These are phyloP conservation scores for Poicephalus meyeri DNA, from an alignment of 2,113 vertebrate genomes.

Conservation along the genomic window DNA sequence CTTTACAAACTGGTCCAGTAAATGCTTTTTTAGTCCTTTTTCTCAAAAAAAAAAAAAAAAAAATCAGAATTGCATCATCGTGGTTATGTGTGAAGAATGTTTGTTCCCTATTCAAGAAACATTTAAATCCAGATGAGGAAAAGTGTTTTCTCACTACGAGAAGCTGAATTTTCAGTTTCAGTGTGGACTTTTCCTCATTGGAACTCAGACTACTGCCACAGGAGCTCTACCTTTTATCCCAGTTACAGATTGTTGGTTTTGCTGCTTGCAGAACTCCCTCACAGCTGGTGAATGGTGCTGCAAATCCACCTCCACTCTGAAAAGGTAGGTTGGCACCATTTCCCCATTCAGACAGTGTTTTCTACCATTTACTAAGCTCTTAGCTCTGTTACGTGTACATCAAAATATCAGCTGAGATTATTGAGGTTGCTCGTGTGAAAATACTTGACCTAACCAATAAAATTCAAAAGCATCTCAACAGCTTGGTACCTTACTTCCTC, in stretches of 20 bases:
- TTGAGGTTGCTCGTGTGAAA: not conserved
- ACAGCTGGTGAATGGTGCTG: not conserved
- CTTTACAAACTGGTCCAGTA: not conserved
- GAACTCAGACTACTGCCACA: not conserved
- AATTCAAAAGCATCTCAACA: not conserved
- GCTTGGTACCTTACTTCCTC: not conserved
- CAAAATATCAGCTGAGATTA: not conserved
- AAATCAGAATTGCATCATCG: not conserved
- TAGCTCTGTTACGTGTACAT: not conserved
- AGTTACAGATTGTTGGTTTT: not conserved
- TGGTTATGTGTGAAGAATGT: not conserved
- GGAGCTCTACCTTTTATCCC: not conserved
- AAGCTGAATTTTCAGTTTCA: not conserved
- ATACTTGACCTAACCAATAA: not conserved
- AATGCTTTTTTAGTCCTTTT: not conserved
- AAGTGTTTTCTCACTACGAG: not conserved
- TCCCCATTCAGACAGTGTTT: not conserved
- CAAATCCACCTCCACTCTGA: not conserved
- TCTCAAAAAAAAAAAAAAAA: not conserved
- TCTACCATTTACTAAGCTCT: not conserved
- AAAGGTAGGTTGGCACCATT: not conserved
- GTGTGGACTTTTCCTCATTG: not conserved
- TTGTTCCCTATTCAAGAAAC: not conserved
- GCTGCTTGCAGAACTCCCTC: not conserved
- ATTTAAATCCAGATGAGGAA: not conserved